Evolutionary conservation across 2,113 vertebrate genomes (phyloP).

Genomic region (Chaetorhynchus papuensis): DNA sequence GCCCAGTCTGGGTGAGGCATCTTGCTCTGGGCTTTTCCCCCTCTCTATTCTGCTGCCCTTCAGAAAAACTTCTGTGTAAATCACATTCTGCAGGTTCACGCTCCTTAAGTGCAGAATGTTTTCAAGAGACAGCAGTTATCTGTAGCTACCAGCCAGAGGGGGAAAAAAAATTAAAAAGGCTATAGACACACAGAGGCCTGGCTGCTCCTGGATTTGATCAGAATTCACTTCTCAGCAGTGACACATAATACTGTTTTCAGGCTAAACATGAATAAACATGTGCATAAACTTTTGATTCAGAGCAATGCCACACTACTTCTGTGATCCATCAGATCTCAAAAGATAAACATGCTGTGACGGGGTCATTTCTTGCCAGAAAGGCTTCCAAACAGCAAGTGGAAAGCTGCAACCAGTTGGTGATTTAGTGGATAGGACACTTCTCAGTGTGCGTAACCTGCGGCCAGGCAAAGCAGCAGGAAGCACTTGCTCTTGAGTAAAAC

Average conservation of each 20-base stretch:
- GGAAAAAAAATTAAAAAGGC: fast-evolving
- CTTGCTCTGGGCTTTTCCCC: fast-evolving
- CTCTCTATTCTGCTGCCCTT: background rate
- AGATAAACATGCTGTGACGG: background rate
- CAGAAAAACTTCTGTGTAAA: background rate
- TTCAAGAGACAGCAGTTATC: background rate
- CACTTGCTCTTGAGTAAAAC: background rate
- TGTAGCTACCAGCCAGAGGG: background rate
- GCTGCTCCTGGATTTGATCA: background rate
- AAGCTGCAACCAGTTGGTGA: background rate
- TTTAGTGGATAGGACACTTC: background rate
- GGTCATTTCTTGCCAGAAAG: background rate
- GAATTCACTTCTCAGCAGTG: background rate
- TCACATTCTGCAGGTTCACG: background rate
- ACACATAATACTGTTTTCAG: background rate
- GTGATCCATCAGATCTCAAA: background rate
- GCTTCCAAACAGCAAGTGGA: background rate
- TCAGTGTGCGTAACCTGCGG: fast-evolving
- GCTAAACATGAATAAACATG: background rate
- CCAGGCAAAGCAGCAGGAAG: background rate
- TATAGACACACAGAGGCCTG: background rate
- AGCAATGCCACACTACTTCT: background rate
- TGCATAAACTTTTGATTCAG: background rate
- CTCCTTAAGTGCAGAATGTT: background rate
- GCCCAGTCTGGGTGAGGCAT: background rate